Evolutionary conservation across 2,888 invertebrate species (phyloP), one percentile per base, ranked within the genome.

Genomic region (Boloria euphrosyne): DNA sequence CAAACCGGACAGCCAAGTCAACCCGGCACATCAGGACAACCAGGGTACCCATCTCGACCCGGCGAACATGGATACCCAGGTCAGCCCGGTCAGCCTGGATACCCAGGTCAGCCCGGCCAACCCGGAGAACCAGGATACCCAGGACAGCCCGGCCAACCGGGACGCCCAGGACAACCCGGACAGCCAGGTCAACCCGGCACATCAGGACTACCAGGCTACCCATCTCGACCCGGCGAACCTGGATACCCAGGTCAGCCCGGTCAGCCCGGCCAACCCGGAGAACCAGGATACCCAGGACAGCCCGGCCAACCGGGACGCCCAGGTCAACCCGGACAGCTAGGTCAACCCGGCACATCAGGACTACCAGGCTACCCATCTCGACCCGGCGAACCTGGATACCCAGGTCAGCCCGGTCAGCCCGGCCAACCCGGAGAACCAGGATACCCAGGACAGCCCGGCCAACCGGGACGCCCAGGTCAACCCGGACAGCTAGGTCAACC

Each of bases 251-350:
- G 60, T 13, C 27, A 51, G 6, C 64, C 65, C 16, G 71, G 76
- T 16, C 67, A 74, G 5, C 75, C 76, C 22, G n/a, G 71, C 22
- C 22, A 22, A 3, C 22, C 22, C 22, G 22, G 22, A 1, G 2
- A 22, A 3, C 22, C 22, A 22, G 22, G 22, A 22, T 22, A 22
- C 4, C 76, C 74, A 22, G 76, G 86, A 38, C 80, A 84, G 75
- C 83, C 84, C 13, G 86, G 87, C 3, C 80, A 83, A 4, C 71
- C 76, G 66, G 22, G 75, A 67, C 14, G 16, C 62, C 10, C 80
- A 79, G 17, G 79, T 38, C 60, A 75, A 0, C 77, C 78, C 17
- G 76, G 79, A 7, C 65, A 43, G 0, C 59, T 62, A n/a, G 66
- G 65, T 6, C n/a, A 57, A 17, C 61, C 66, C 27, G 22, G 22